Base-by-base conservation (phyloP, 30 jellyfish, hydroid and myxozoan genomes). In the Hydra vulgaris region DNA sequence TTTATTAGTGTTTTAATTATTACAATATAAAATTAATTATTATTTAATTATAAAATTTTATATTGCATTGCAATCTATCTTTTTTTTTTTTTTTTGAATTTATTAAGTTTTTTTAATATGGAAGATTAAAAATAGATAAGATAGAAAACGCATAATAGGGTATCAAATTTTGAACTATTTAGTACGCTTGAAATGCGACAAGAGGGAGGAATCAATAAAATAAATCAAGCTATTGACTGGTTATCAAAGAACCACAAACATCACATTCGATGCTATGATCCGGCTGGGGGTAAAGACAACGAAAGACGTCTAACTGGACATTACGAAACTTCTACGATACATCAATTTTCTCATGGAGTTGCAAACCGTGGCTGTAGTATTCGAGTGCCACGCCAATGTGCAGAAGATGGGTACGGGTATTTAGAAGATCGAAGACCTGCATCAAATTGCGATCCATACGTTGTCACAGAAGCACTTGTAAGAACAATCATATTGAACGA, bases 281-380 rank as follows among this genome's bases (percentile, higher is more conserved):
- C 98, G 40, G 83, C 83, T n/a, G 70, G 55, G 19, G 98, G 98
- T 0, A 80, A 23, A 1, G 98, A 92, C 79, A 92, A 92, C 85
- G 83, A 53, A 66, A 82, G 98, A 23, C 85, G 98, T n/a, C n/a
- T n/a, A n/a, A n/a, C n/a, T 18, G 97, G 97, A 15, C 88, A 84
- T 5, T 95, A 90, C 74, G 97, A 90, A 61, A 90, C 97, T 52
- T 90, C 97, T 1, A 85, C 87, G 68, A 90, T 90, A 74, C 82
- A 82, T 75, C 87, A 91, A 27, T 90, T 90, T 84, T 90, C 97
- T 52, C 85, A 86, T 27, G 97, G 97, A 18, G 97, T 90, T 8
- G 97, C 97, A 18, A 95, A 90, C 79, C 74, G 97, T 21, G 97
- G 97, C 16, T 88, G 96, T 53, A 90, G 97, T 79, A n/a, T n/a